These are phyloP conservation scores for Sinocyclocheilus maitianheensis DNA, from an alignment of 2,113 vertebrate genomes.

Conservation along the genomic window DNA sequence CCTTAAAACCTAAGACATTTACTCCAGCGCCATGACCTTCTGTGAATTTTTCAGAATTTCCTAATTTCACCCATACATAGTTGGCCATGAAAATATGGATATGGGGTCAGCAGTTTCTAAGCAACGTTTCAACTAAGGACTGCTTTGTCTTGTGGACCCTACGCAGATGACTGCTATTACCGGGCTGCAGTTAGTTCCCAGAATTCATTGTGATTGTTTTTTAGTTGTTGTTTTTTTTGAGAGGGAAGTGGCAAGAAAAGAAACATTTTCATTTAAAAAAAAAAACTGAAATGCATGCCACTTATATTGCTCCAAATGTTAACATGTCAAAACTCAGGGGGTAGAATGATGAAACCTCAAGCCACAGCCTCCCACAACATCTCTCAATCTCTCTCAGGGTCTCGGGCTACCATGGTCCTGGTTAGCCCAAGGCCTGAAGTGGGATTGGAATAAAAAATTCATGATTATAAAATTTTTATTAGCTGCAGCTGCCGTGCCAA, in stretches of 20 bases:
- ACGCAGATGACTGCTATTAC: constrained; percentile 2
- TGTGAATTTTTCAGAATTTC: constrained; percentile 42
- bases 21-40: constrained; percentile 38
- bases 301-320: constrained; percentile 9
- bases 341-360: constrained; percentile 35
- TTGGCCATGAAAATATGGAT: not conserved
- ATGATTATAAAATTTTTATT: constrained; percentile 63
- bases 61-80: not conserved
- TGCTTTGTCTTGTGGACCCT: not conserved
- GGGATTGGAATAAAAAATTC: constrained; percentile 61
- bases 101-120: not conserved
- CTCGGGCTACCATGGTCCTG: constrained; percentile 47
- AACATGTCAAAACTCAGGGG: constrained; percentile 15
- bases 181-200: not conserved
- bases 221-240: too few species aligned
- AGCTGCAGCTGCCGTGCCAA: constrained; percentile 57
- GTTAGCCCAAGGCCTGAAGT: constrained; percentile 56
- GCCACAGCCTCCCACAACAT: constrained; percentile 25
- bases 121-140: not conserved
- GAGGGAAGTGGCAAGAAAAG: not conserved
- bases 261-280: not conserved
- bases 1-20: constrained; percentile 45
- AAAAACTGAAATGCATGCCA: not conserved
- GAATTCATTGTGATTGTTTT: not conserved
- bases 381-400: constrained; percentile 43